phyloP scores from a whole-genome alignment of 2,113 vertebrate genomes.

The Heterotis niloticus region DNA sequence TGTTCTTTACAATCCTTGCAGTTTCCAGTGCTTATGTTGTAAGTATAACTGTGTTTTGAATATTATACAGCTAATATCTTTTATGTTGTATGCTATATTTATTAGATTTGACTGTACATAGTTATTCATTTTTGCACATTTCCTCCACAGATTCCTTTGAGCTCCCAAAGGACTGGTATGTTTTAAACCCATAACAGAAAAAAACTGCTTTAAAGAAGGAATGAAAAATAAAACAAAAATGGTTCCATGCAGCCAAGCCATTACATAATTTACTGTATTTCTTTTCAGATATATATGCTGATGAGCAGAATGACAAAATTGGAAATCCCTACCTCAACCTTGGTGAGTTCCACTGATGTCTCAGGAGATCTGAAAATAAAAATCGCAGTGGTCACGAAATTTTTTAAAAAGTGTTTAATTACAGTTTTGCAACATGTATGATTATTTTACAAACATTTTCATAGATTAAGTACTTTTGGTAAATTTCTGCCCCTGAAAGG shows the following conservation, averaged over 20 bases:
- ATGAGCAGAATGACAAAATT: slow-evolving; percentile 48
- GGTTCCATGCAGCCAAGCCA: neutral
- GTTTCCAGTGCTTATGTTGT: slow-evolving; percentile 43
- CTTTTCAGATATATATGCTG: slow-evolving; percentile 54
- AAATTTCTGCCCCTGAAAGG: too few relatives aligned
- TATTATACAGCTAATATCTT: neutral
- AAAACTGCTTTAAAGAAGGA: neutral
- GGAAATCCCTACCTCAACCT: slow-evolving; percentile 55
- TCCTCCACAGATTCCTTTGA: slow-evolving; percentile 47
- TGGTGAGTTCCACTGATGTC: slow-evolving; percentile 43
- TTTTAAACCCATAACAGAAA: neutral
- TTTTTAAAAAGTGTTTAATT: neutral
- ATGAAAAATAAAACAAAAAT: neutral
- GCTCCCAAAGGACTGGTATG: slow-evolving; percentile 48
- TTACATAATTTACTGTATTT: neutral
- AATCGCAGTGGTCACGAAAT: neutral
- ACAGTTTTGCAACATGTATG: neutral
- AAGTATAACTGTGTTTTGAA: slow-evolving; percentile 34
- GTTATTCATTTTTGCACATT: neutral
- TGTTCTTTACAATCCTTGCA: slow-evolving; percentile 40
- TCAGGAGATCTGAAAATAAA: neutral
- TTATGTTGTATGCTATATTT: slow-evolving; percentile 7
- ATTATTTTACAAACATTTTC: neutral
- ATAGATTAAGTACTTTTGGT: neutral
- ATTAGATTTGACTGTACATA: neutral